These are phyloP conservation scores for Heterodera carotae DNA, from an alignment of 1,140 invertebrate genomes.

Conservation along the genomic window DNA sequence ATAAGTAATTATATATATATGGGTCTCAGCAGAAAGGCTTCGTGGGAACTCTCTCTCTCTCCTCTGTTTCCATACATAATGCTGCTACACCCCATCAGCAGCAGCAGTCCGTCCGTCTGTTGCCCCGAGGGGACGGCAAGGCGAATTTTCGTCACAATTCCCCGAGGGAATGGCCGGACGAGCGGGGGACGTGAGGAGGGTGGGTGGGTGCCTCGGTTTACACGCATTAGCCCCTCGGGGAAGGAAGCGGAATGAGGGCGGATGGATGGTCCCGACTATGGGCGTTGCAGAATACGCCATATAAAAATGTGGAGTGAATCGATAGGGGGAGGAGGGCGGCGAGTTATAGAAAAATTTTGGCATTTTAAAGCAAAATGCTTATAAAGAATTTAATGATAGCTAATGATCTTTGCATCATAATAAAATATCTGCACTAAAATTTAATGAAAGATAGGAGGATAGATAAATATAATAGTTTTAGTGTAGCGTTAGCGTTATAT, in stretches of 20 bases:
- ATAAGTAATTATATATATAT: not conserved
- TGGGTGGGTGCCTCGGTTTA: not conserved
- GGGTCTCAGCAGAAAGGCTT: not conserved
- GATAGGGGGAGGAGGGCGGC: not conserved
- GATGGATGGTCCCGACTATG: not conserved
- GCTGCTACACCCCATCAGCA: not conserved
- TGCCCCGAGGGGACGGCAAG: too few relatives aligned
- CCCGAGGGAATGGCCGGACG: not conserved
- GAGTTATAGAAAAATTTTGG: too few relatives aligned
- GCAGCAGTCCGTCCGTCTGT: not conserved
- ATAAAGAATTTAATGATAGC: too few relatives aligned
- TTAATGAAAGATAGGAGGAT: too few relatives aligned
- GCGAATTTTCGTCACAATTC: conserved; percentile 5
- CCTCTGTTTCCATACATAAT: not conserved
- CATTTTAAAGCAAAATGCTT: too few relatives aligned
- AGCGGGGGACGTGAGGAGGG: too few relatives aligned
- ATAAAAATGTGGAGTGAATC: not conserved
- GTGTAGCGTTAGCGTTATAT: too few relatives aligned
- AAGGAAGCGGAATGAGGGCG: not conserved
- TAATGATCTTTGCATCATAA: too few relatives aligned
- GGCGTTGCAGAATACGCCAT: too few relatives aligned
- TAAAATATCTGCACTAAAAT: too few relatives aligned
- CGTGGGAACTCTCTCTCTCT: not conserved
- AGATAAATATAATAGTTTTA: too few relatives aligned
- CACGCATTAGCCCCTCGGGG: not conserved